Evolutionary conservation across 2,113 vertebrate species (phyloP), one percentile per base, ranked within the genome.

Genomic region (Oreochromis tanganicae): DNA sequence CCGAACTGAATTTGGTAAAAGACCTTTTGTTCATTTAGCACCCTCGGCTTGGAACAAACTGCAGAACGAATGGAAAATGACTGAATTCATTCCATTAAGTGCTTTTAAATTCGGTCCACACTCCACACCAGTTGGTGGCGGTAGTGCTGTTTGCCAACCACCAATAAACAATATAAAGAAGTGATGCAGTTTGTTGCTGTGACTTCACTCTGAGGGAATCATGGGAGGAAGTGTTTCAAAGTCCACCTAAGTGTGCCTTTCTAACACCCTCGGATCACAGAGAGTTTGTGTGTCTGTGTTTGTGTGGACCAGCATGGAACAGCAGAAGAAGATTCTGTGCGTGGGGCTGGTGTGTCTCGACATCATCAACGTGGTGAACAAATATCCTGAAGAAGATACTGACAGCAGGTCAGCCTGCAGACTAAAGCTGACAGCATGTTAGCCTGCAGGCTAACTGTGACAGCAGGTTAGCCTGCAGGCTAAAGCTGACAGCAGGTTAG

Each of bases 281-380:
- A 50, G 46, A 8, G 16, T 4, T 16, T 17, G 61, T 71, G 9
- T n/a, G n/a, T n/a, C n/a, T n/a, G n/a, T n/a, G n/a, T n/a, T n/a
- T n/a, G n/a, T n/a, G n/a, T 7, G 61, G 4, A 17, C n/a, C 36
- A 61, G 50, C 73, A 95, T 95, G 94, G 94, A 90, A 55, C 55
- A 84, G 1, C 59, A 68, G 32, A 91, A 88, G 85, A 93, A 90
- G 88, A 90, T 94, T 14, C 75, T 95, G 9, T 95, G 94, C 46
- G 84, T 95, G 6, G 94, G 94, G 3, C 75, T 95, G 9, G 94
- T 94, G 5, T 95, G 94, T 90, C 90, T 95, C 0, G 94, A 95
- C 90, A 94, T 95, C 56, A 94, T 95, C 87, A 95, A 59, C 4
- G 94, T 95, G 61, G 94, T 95, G 0, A 92, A 95, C 21, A 86